Base-by-base conservation (phyloP, 2,797 vertebrate species). In the Coranthus polyacanthus region DNA sequence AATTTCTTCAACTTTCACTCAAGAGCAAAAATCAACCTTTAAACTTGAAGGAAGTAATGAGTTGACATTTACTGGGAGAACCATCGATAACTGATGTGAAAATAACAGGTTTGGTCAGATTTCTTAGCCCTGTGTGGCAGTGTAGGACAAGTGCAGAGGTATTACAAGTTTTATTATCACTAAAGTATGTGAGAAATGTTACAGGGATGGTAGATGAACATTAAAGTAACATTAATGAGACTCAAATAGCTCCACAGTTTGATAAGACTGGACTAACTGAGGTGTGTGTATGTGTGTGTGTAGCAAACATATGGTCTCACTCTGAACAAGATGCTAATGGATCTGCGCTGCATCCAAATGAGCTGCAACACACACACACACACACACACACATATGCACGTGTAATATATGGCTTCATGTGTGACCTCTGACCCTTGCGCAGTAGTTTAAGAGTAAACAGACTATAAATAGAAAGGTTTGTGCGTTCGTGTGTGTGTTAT, bases 401-500 rank as follows among this genome's bases (percentile, higher is more conserved):
- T 17, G 17, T 66, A 58, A 57, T 39, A 13, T 73, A 47, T 50
- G 7, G 34, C 38, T 73, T 37, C 20, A 46, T 41, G 29, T 50
- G 16, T 53, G 60, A n/a, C 73, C 71, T 72, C 12, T 70, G 62
- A 82, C 72, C 72, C 12, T 11, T 59, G 34, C 59, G 47, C 49
- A 57, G 52, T 42, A 17, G 21, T 49, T 18, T 10, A 24, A 46
- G 24, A 59, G 47, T 67, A 53, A 39, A 61, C 59, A 62, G 9
- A 71, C 68, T 75, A 54, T 73, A 67, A 74, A 76, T 67, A 77
- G 56, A 45, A 51, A 22, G 1, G 36, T 37, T 12, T n/a, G 43
- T 58, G 46, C 44, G 37, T 15, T 15, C 29, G 55, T 37, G 16
- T 51, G n/a, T 53, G 32, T 41, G 43, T 63, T 75, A 73, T 82